These are phyloP conservation scores for Macaria liturata DNA, from an alignment of 2,888 invertebrate genomes.

Conservation along the genomic window DNA sequence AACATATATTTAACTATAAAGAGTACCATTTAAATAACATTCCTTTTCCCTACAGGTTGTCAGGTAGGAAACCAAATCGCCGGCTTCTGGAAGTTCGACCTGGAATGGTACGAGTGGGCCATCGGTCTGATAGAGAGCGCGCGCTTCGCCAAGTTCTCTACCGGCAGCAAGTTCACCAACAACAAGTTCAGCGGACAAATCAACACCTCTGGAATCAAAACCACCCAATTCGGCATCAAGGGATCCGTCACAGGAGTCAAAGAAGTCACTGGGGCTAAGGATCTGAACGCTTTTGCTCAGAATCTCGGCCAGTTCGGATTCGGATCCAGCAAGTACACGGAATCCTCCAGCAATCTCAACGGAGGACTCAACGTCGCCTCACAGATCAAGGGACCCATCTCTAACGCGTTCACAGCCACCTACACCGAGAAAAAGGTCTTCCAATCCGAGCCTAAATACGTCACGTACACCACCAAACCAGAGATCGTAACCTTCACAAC, in stretches of 20 bases:
- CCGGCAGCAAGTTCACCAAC: conserved; percentile 48
- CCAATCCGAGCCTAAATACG: conserved; percentile 61
- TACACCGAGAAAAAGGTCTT: conserved; percentile 67
- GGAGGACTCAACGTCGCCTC: conserved; percentile 44
- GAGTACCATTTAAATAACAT: no score
- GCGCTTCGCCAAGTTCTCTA: conserved; percentile 59
- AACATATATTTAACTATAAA: no score
- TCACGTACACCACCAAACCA: conserved; percentile 64
- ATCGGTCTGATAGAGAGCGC: conserved; percentile 70
- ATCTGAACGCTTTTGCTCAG: conserved; percentile 18
- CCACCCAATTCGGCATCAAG: conserved; percentile 40
- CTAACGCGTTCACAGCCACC: conserved; percentile 63
- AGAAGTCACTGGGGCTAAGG: conserved; percentile 17
- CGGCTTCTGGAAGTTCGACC: conserved; percentile 84
- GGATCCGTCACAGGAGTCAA: conserved; percentile 34
- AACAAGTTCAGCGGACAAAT: conserved; percentile 48
- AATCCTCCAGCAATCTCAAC: conserved; percentile 31
- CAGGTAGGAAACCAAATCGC: conserved; percentile 81
- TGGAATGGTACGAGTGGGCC: conserved; percentile 83
- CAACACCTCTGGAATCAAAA: conserved; percentile 32
- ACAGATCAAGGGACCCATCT: conserved; percentile 58
- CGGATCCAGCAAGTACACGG: conserved; percentile 44
- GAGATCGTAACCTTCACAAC: conserved; percentile 63
- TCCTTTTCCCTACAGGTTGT: conserved; percentile 64
- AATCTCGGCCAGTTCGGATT: conserved; percentile 34